Percentiles rank a stretch among this genome's conserved stretches.
phyloP scores from a whole-genome alignment of 2,113 vertebrate genomes.

The Cercopithecus mona region DNA sequence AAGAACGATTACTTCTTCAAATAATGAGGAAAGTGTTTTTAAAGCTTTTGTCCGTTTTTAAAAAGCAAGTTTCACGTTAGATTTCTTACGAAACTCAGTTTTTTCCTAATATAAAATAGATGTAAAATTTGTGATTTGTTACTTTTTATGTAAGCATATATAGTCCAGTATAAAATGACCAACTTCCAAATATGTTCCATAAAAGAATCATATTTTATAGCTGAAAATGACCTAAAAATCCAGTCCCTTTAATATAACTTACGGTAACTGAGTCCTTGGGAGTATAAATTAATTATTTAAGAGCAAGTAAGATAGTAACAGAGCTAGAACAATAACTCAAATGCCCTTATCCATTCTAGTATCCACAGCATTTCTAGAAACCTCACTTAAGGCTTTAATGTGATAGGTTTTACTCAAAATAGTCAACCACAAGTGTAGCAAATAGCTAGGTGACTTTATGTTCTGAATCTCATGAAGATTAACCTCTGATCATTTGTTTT shows the following conservation, averaged over 20 bases:
- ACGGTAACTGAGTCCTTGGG: neutral
- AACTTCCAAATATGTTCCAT: neutral
- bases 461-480: neutral
- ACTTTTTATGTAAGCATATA: neutral
- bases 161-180: neutral
- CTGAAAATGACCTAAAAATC: neutral
- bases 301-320: neutral
- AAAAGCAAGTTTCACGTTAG: neutral
- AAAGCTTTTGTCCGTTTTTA: neutral
- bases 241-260: neutral
- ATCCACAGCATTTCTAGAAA: neutral
- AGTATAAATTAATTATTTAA: neutral
- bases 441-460: neutral
- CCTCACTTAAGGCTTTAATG: neutral
- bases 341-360: neutral
- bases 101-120: neutral
- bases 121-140: neutral
- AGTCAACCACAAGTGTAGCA: neutral
- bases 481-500: neutral
- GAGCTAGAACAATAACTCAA: neutral
- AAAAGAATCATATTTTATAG: neutral
- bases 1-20: neutral
- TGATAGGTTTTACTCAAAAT: neutral
- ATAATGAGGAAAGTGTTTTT: neutral
- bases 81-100: neutral